phyloP scores from a whole-genome alignment of 2,888 invertebrate species.

The Nipponacmea schrenckii region DNA sequence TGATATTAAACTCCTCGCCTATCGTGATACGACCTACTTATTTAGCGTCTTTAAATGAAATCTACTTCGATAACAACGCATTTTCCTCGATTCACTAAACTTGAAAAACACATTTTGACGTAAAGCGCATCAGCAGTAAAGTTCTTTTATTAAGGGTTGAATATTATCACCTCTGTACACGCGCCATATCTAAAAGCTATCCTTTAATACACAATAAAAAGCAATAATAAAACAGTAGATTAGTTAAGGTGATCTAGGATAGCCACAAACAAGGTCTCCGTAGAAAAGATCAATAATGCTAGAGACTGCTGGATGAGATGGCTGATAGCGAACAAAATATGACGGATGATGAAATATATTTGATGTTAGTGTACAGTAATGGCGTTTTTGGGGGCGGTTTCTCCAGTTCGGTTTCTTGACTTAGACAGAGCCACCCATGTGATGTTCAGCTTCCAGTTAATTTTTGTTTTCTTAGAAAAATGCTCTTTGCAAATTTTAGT shows the following conservation, averaged over 20 bases:
- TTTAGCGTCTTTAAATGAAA: not conserved
- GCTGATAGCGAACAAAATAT: too few species aligned
- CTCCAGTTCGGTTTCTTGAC: too few species aligned
- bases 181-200: not conserved
- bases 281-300: too few species aligned
- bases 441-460: too few species aligned
- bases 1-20: not conserved
- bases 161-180: not conserved
- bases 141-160: not conserved
- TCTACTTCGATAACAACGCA: not conserved
- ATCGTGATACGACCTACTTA: slow-evolving; percentile 6
- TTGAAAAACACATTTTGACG: not conserved
- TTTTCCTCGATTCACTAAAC: not conserved
- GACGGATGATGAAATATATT: too few species aligned
- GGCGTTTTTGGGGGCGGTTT: too few species aligned
- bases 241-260: not conserved
- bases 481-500: too few species aligned
- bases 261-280: too few species aligned
- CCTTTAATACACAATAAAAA: not conserved
- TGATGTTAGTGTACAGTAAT: too few species aligned
- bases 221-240: not conserved
- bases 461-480: too few species aligned
- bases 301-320: too few species aligned
- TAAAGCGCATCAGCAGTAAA: slow-evolving; percentile 1
- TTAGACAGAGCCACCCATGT: too few species aligned